Percentiles rank a stretch among this genome's conserved stretches.
Conservation (phyloP, 2,888 invertebrate genomes). For the Leucoptera coffeella region DNA sequence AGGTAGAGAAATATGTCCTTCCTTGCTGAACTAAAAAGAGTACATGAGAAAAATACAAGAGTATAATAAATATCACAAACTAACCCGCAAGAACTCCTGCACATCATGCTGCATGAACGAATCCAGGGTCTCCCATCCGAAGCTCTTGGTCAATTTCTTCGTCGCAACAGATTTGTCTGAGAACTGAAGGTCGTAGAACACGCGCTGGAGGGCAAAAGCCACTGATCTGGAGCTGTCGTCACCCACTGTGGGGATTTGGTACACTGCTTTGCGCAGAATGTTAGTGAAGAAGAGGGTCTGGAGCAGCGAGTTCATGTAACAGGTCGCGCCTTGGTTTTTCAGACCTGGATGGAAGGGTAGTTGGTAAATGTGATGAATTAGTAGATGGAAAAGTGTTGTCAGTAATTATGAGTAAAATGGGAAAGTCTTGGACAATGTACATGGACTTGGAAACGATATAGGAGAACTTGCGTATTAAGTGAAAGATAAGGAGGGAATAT, state of each 20-base stretch:
- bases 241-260: constrained; percentile 96
- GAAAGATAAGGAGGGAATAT: no score
- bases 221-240: constrained; percentile 84
- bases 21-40: no score
- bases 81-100: constrained; percentile 80
- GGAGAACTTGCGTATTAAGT: no score
- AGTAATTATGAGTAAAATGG: no score
- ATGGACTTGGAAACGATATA: no score
- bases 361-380: no score
- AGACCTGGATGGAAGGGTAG: constrained; percentile 55
- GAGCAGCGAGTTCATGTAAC: constrained; percentile 98
- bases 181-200: constrained; percentile 96
- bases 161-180: constrained; percentile 97
- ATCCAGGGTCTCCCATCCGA: constrained; percentile 99
- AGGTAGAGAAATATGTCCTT: no score
- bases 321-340: constrained; percentile 99
- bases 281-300: constrained; percentile 98
- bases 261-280: constrained; percentile 83
- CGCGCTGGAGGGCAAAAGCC: constrained; percentile 91
- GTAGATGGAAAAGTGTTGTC: no score
- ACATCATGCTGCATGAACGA: constrained; percentile 99
- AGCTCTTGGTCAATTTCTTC: constrained; percentile 96
- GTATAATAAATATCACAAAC: no score
- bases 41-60: no score
- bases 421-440: no score